phyloP scores from a whole-genome alignment of 1,140 invertebrate genomes.

The Cydia pomonella region DNA sequence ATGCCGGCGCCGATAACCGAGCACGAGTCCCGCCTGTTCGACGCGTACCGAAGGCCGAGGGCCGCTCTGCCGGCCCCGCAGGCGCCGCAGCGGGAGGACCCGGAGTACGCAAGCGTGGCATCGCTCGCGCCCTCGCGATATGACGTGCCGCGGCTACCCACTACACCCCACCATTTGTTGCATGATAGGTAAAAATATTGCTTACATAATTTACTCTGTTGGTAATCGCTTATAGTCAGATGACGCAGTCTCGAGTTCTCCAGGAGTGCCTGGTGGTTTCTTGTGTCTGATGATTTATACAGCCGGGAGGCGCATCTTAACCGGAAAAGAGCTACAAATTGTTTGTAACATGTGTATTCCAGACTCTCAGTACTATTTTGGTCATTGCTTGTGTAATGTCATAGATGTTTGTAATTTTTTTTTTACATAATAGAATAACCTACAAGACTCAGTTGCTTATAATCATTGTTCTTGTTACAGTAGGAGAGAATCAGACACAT shows the following conservation, averaged over 20 bases:
- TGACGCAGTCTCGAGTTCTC: background rate
- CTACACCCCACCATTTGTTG: slow-evolving; percentile 64
- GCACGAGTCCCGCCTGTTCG: slow-evolving; percentile 71
- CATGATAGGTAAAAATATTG: slow-evolving; percentile 66
- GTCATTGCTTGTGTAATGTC: background rate
- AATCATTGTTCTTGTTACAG: slow-evolving; percentile 48
- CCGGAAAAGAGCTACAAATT: too few relatives aligned
- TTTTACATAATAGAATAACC: too few relatives aligned
- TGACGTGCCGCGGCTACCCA: slow-evolving; percentile 50
- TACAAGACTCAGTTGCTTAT: background rate
- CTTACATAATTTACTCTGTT: background rate
- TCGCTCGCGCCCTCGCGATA: slow-evolving; percentile 61
- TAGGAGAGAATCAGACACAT: slow-evolving; percentile 82
- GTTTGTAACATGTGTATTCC: too few relatives aligned
- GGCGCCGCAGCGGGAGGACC: slow-evolving; percentile 64
- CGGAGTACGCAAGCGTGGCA: slow-evolving; percentile 73
- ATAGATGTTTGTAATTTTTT: too few relatives aligned
- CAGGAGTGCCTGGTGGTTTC: too few relatives aligned
- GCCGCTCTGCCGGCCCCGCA: slow-evolving; percentile 66
- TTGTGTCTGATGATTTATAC: background rate
- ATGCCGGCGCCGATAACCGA: slow-evolving; percentile 71
- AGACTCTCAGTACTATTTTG: background rate
- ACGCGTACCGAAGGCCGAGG: slow-evolving; percentile 67
- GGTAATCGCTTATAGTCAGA: background rate
- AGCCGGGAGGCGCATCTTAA: too few relatives aligned